phyloP scores from a whole-genome alignment of 2,888 invertebrate genomes.

The Eustalomyia histrio region DNA sequence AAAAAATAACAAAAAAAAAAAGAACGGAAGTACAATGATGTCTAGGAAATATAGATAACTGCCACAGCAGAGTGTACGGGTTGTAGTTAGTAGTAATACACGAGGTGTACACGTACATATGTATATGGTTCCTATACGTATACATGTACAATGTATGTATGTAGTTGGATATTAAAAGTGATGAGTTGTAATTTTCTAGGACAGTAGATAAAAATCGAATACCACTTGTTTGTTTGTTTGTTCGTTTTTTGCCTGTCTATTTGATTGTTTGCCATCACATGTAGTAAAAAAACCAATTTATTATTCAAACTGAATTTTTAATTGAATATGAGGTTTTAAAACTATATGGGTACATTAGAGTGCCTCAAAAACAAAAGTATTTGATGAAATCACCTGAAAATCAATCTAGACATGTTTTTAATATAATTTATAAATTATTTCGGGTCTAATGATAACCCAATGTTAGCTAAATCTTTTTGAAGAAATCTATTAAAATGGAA shows the following conservation, averaged over 20 bases:
- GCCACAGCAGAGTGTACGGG: constrained; percentile 10
- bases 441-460: too few species aligned
- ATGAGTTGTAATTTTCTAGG: constrained; percentile 65
- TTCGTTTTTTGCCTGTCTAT: constrained; percentile 26
- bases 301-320: constrained; percentile 65
- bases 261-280: constrained; percentile 54
- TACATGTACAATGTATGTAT: background rate
- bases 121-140: too few species aligned
- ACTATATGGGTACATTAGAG: background rate
- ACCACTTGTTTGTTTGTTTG: constrained; percentile 19
- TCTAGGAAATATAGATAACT: constrained; percentile 65
- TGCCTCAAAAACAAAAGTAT: too few species aligned
- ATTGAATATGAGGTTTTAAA: constrained; percentile 61
- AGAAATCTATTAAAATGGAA: too few species aligned
- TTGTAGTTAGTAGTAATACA: background rate
- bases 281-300: constrained; percentile 64
- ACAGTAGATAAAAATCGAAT: constrained; percentile 60
- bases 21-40: constrained; percentile 63
- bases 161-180: constrained; percentile 27
- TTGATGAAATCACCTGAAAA: too few species aligned
- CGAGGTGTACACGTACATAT: background rate
- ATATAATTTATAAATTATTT: too few species aligned
- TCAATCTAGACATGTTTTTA: too few species aligned
- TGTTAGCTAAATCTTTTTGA: too few species aligned
- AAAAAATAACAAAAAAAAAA: constrained; percentile 17